Evolutionary conservation across 2,113 vertebrate genomes (phyloP).

Genomic region (Prionailurus bengalensis): DNA sequence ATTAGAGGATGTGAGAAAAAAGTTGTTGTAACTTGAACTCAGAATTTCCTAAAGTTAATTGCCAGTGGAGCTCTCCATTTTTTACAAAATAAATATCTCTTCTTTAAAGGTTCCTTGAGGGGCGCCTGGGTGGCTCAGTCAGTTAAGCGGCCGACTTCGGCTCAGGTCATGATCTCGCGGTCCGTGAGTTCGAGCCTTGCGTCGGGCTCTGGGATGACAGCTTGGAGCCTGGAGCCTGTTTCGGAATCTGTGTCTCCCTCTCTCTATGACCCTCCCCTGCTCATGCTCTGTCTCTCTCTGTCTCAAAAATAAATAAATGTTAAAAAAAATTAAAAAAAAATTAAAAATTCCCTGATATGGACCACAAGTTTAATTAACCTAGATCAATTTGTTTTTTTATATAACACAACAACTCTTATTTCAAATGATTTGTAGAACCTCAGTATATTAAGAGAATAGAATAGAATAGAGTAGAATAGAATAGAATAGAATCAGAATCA

Average conservation of each 20-base stretch:
- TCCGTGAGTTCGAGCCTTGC: too few species aligned
- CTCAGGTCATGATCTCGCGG: too few species aligned
- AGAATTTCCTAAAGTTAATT: neutral
- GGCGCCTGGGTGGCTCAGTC: too few species aligned
- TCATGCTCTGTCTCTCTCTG: too few species aligned
- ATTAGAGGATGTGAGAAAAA: neutral
- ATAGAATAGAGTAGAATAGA: neutral
- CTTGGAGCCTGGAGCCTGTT: too few species aligned
- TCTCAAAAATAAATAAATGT: too few species aligned
- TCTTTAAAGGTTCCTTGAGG: neutral
- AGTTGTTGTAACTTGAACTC: slow-evolving; percentile 29
- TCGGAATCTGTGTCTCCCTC: too few species aligned
- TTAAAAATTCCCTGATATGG: neutral
- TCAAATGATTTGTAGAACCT: neutral
- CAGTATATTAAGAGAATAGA: neutral
- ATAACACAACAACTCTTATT: neutral
- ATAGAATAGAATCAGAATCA: neutral
- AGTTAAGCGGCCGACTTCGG: too few species aligned
- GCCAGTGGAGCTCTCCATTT: neutral
- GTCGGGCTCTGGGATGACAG: too few species aligned
- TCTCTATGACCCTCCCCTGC: too few species aligned
- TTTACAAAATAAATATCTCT: neutral
- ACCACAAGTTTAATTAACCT: neutral
- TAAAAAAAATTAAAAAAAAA: too few species aligned
- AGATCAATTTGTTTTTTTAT: neutral